Base-by-base conservation (phyloP, 2,888 invertebrate genomes). In the Drosophila rellima region DNA sequence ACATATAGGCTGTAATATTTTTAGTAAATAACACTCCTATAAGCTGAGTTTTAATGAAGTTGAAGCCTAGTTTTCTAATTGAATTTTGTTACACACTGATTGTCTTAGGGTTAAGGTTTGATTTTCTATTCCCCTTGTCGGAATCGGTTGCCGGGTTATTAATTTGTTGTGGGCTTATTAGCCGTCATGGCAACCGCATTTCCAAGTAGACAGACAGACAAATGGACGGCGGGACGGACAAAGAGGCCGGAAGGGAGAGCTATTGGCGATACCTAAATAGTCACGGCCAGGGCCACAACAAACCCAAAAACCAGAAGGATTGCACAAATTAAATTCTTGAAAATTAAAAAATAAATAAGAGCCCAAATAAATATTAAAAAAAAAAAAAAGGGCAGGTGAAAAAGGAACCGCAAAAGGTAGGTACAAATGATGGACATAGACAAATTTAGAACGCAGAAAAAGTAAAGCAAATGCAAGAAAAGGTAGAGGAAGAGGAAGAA, bases 381-480 rank as follows among this genome's bases (percentile, higher is more conserved):
- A 23, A 39, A 63, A n/a, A 6, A 7, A 23, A 31, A 54, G 55
- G 44, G 48, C 11, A 13, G 15, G 20, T 13, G 31, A 48, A 39
- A 55, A 40, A 63, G 10, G 40, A 42, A 50, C 26, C 59, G 51
- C 62, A 61, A 56, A 68, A 83, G 82, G 73, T 74, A 68, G 52
- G 79, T 68, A 88, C 74, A 74, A 88, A 88, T 85, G 80, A 77
- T 74, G 77, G 71, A 47, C 80, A 79, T 88, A 88, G 88, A 88
- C n/a, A 73, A 82, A 79, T 79, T 89, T 81, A 88, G 79, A 84
- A 29, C 39, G 64, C 56, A 61, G 33, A 13, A 13, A 13, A 13
- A 33, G 33, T 33, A 51, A 35, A 33, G 48, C 33, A 51, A 62
- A 35, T 40, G 40, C 18, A 62, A 18, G 39, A 6, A 10, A 18